phyloP scores from a whole-genome alignment of 2,888 invertebrate genomes.

The Gymnoscelis rufifasciata region DNA sequence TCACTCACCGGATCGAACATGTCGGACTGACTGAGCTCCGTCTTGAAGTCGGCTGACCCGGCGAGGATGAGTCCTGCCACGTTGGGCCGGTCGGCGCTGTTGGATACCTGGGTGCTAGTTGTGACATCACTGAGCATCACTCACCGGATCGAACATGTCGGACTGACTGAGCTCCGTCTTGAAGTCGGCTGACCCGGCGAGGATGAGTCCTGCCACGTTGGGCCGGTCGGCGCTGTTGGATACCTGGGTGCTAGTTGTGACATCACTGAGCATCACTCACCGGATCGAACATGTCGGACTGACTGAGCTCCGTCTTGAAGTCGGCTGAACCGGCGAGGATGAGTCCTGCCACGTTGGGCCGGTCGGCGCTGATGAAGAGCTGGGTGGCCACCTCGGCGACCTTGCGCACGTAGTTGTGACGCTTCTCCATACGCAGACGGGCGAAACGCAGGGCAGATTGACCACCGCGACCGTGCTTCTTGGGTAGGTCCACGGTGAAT shows the following conservation, averaged over 20 bases:
- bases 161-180: slow-evolving; percentile 99
- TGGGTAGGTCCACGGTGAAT: slow-evolving; percentile 98
- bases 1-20: slow-evolving; percentile 99
- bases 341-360: slow-evolving; percentile 97
- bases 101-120: slow-evolving; percentile 99
- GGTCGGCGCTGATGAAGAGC: slow-evolving; percentile 97
- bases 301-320: slow-evolving; percentile 99
- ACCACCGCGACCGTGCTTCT: slow-evolving; percentile 99
- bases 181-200: slow-evolving; percentile 99
- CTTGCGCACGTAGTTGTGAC: slow-evolving; percentile 99
- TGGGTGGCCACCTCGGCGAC: slow-evolving; percentile 91
- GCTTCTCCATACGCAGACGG: slow-evolving; percentile 98
- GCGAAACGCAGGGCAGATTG: slow-evolving; percentile 99
- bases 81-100: slow-evolving; percentile 97
- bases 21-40: slow-evolving; percentile 99
- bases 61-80: slow-evolving; percentile 89
- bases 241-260: slow-evolving; percentile 95
- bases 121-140: slow-evolving; percentile 43
- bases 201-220: slow-evolving; percentile 89
- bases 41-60: slow-evolving; percentile 99
- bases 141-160: slow-evolving; percentile 99
- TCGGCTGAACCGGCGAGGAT: slow-evolving; percentile 99
- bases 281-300: slow-evolving; percentile 99
- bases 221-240: slow-evolving; percentile 99
- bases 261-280: slow-evolving; percentile 77